Evolutionary conservation across 2,888 invertebrate species (phyloP).

Genomic region (Harpagoxenus sublaevis): DNA sequence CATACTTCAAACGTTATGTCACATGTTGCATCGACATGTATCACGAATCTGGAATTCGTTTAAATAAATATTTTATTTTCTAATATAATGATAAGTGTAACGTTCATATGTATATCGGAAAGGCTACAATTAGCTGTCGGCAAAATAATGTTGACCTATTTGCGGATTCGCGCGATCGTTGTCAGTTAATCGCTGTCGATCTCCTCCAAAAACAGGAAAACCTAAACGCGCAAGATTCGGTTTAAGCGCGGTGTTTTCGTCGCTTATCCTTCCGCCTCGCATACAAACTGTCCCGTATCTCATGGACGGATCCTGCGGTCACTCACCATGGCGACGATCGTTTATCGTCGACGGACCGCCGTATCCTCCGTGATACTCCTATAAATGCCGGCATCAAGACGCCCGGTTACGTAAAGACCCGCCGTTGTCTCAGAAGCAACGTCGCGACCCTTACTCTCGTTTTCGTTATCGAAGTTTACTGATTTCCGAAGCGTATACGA

Average conservation of each 20-base stretch:
- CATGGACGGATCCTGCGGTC: slow-evolving; percentile 65
- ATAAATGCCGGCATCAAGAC: slow-evolving; percentile 45
- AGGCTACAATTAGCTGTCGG: not conserved
- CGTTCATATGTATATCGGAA: not conserved
- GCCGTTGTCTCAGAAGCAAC: not conserved
- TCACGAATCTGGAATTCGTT: not conserved
- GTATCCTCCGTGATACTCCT: slow-evolving; percentile 56
- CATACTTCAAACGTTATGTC: not conserved
- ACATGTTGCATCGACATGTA: not conserved
- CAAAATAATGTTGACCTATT: not conserved
- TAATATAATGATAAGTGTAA: not conserved
- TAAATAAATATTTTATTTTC: not conserved
- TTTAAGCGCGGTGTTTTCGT: not conserved
- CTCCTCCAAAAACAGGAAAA: slow-evolving; percentile 70
- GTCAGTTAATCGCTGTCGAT: not conserved
- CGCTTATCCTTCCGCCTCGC: not conserved
- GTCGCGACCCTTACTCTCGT: not conserved
- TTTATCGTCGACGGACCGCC: slow-evolving; percentile 44
- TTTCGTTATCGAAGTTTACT: not conserved
- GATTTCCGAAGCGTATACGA: slow-evolving; percentile 7
- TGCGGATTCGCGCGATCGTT: not conserved
- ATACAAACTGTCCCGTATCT: slow-evolving; percentile 5
- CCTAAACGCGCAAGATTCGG: slow-evolving; percentile 19
- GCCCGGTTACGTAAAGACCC: not conserved
- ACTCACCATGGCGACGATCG: not conserved